Conservation (phyloP, 2,888 invertebrate genomes). For the Neoscelio sp. region DNA sequence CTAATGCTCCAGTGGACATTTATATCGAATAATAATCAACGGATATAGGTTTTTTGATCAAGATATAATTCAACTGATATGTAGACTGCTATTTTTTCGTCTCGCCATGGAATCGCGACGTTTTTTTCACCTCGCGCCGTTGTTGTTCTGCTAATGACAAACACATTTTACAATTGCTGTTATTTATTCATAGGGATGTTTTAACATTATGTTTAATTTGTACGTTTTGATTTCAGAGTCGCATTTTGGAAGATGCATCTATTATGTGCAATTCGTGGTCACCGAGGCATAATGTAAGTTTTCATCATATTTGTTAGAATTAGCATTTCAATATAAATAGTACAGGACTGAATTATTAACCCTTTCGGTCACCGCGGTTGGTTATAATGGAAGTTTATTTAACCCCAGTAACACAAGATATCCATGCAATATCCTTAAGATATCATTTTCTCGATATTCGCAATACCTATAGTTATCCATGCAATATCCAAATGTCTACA, state of each 20-base stretch:
- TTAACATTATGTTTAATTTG: not conserved
- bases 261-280: conserved; percentile 97
- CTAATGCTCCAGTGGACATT: conserved; percentile 42
- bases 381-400: too few species aligned
- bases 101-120: not conserved
- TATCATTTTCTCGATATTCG: too few species aligned
- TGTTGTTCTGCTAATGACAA: too few species aligned
- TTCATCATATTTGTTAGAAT: not conserved
- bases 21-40: conserved; percentile 60
- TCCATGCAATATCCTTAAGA: too few species aligned
- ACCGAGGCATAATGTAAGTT: conserved; percentile 94
- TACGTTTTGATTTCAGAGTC: conserved; percentile 86
- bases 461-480: too few species aligned
- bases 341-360: too few species aligned
- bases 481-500: too few species aligned
- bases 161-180: too few species aligned
- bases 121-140: not conserved
- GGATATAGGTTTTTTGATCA: conserved; percentile 61
- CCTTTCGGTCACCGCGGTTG: too few species aligned
- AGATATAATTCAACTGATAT: conserved; percentile 41
- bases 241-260: conserved; percentile 95
- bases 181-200: too few species aligned
- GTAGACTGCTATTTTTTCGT: conserved; percentile 53
- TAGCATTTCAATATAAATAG: not conserved
- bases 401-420: too few species aligned